Evolutionary conservation across 2,797 vertebrate species (phyloP).

Genomic region (Melanotaenia trifasciata): DNA sequence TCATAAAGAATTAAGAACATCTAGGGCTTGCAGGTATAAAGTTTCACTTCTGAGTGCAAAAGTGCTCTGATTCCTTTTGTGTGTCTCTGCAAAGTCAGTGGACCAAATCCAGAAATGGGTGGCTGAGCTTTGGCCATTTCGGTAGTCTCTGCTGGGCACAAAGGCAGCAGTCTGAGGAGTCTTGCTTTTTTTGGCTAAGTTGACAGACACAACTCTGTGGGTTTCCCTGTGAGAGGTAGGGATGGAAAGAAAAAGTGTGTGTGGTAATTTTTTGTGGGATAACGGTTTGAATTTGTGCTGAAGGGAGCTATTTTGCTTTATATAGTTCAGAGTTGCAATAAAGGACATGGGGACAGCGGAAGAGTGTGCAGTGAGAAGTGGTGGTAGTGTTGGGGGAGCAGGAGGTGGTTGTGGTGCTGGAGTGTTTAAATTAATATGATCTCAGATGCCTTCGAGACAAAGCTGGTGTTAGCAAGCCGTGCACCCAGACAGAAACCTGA

Average conservation of each 20-base stretch:
- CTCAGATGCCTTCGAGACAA: slow-evolving; percentile 69
- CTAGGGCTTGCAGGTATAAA: slow-evolving; percentile 4
- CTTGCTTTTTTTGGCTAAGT: slow-evolving; percentile 59
- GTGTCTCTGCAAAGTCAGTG: slow-evolving; percentile 25
- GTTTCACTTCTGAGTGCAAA: slow-evolving; percentile 11
- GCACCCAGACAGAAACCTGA: slow-evolving; percentile 74
- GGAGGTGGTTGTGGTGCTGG: slow-evolving; percentile 25
- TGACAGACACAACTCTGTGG: slow-evolving; percentile 45
- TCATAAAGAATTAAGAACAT: slow-evolving; percentile 5
- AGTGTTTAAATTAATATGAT: slow-evolving; percentile 81
- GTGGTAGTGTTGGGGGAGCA: slow-evolving; percentile 20
- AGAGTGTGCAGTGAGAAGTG: slow-evolving; percentile 20
- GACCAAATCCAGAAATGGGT: slow-evolving; percentile 48
- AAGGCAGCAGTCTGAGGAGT: slow-evolving; percentile 51
- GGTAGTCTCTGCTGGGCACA: slow-evolving; percentile 30
- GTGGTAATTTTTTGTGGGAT: slow-evolving; percentile 44
- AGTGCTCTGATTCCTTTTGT: slow-evolving; percentile 28
- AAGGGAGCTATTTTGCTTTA: slow-evolving; percentile 41
- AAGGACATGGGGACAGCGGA: slow-evolving; percentile 32
- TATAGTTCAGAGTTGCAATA: slow-evolving; percentile 51
- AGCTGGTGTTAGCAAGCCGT: slow-evolving; percentile 61
- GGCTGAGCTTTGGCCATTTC: slow-evolving; percentile 50
- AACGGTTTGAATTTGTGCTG: slow-evolving; percentile 43
- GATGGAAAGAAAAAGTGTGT: slow-evolving; percentile 22
- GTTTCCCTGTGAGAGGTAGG: slow-evolving; percentile 30